phyloP scores from a whole-genome alignment of 2,113 vertebrate species.

The Menura novaehollandiae region DNA sequence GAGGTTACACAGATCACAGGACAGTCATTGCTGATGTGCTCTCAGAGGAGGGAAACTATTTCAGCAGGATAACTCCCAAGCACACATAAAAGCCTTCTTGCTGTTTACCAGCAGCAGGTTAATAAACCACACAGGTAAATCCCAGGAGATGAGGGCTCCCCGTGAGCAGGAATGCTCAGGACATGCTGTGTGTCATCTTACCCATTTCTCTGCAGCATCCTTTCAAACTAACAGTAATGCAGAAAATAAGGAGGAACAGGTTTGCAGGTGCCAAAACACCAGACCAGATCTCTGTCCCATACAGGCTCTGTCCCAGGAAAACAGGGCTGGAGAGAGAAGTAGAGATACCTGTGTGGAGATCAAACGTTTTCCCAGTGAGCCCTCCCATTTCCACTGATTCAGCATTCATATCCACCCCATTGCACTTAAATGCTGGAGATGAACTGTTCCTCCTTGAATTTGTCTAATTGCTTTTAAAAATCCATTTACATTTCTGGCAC shows the following conservation, averaged over 20 bases:
- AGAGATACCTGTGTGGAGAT: fast-evolving
- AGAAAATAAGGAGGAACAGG: not conserved
- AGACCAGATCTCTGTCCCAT: not conserved
- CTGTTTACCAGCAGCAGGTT: not conserved
- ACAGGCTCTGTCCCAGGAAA: not conserved
- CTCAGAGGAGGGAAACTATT: not conserved
- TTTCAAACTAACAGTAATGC: not conserved
- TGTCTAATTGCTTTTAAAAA: not conserved
- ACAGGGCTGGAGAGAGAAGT: not conserved
- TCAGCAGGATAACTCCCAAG: not conserved
- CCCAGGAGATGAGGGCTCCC: fast-evolving
- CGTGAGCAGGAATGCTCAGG: fast-evolving
- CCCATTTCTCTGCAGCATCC: not conserved
- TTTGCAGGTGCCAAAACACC: not conserved
- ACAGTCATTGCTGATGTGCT: fast-evolving
- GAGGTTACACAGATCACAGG: not conserved
- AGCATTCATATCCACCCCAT: not conserved
- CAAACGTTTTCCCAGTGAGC: not conserved
- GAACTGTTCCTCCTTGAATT: not conserved
- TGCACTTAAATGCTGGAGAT: not conserved
- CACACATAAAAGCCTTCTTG: not conserved
- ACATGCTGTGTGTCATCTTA: not conserved
- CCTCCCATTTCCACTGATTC: not conserved
- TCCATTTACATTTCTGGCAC: not conserved
- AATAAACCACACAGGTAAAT: not conserved